Conservation (phyloP, 2,797 vertebrate genomes). For the Rousettus madagascariensis region DNA sequence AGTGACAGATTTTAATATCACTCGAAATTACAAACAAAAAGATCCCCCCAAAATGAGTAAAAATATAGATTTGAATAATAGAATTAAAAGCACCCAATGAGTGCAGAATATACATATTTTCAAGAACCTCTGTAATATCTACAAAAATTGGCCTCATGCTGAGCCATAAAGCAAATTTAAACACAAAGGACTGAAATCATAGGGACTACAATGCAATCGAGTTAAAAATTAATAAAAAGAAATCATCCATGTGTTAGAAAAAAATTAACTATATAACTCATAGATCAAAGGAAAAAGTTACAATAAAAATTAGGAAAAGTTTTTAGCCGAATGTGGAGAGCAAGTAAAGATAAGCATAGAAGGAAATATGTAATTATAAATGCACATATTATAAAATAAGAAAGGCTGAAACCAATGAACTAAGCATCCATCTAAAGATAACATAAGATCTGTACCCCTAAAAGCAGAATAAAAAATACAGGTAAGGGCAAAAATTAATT, state of each 20-base stretch:
- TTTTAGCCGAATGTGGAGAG: background rate
- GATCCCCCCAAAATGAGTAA: background rate
- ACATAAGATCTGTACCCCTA: background rate
- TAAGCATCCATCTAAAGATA: background rate
- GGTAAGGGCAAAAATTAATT: background rate
- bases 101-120: background rate
- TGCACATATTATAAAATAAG: background rate
- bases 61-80: background rate
- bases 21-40: constrained; percentile 3
- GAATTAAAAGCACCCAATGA: background rate
- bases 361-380: background rate
- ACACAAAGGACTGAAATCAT: background rate
- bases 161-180: background rate
- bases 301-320: background rate
- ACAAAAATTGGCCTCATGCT: background rate
- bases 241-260: background rate
- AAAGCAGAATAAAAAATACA: background rate
- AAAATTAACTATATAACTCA: background rate
- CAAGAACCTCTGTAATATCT: background rate
- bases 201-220: background rate
- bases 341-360: background rate
- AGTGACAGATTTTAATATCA: background rate
- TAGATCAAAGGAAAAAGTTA: background rate
- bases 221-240: background rate
- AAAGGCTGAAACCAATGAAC: background rate